phyloP scores from a whole-genome alignment of 1,140 invertebrate genomes.

The Drosophila persimilis region DNA sequence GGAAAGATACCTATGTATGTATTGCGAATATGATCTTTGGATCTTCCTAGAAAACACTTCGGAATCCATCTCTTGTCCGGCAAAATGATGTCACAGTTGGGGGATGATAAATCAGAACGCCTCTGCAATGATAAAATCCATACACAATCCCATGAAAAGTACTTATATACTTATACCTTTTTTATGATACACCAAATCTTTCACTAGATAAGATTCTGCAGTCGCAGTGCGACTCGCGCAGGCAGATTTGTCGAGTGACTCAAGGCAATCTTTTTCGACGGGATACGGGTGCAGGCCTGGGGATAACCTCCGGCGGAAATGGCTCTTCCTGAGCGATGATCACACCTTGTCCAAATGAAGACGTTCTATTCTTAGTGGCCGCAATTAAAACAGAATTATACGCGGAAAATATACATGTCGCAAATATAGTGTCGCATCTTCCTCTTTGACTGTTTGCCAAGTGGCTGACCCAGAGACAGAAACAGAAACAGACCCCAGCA shows the following conservation, averaged over 20 bases:
- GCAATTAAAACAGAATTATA: constrained; percentile 23
- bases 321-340: constrained; percentile 11
- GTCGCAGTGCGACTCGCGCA: constrained; percentile 28
- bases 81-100: constrained; percentile 20
- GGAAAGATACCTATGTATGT: constrained; percentile 1
- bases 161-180: background rate
- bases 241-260: constrained; percentile 42
- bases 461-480: constrained; percentile 41
- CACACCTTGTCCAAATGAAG: background rate
- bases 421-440: constrained; percentile 27
- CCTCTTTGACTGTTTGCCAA: constrained; percentile 68
- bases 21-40: constrained; percentile 14
- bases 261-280: constrained; percentile 27
- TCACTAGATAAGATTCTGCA: constrained; percentile 41
- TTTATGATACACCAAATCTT: constrained; percentile 36
- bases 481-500: constrained; percentile 3
- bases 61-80: constrained; percentile 3
- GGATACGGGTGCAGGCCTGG: too few species aligned
- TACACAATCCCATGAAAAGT: constrained; percentile 6
- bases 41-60: constrained; percentile 6
- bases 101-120: constrained; percentile 25
- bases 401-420: too few species aligned
- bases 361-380: constrained; percentile 30
- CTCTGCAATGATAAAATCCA: constrained; percentile 24
- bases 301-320: constrained; percentile 39